Evolutionary conservation across 2,888 invertebrate species (phyloP).

Genomic region (Petrophora chlorosata): DNA sequence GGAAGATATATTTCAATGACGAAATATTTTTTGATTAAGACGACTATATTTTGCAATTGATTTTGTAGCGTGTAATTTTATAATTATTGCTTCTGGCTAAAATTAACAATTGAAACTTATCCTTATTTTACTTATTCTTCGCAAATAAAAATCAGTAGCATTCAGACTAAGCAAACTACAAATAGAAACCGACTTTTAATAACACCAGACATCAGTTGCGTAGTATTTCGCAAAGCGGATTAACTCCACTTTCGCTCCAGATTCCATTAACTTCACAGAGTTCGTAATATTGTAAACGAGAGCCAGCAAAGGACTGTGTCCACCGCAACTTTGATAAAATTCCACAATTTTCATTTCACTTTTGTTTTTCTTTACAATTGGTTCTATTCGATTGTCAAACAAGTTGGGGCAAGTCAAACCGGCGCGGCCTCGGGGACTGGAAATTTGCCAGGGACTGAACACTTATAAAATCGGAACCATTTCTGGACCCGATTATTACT

Average conservation of each 20-base stretch:
- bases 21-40: too few relatives aligned
- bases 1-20: too few relatives aligned
- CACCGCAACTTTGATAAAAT: constrained; percentile 13
- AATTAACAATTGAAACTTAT: too few relatives aligned
- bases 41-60: too few relatives aligned
- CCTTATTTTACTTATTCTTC: too few relatives aligned
- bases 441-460: constrained; percentile 15
- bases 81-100: too few relatives aligned
- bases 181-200: too few relatives aligned
- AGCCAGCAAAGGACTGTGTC: background rate
- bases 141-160: too few relatives aligned
- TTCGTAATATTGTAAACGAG: background rate
- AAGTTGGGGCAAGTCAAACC: constrained; percentile 27
- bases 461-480: constrained; percentile 21
- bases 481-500: constrained; percentile 56
- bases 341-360: constrained; percentile 25
- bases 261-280: constrained; percentile 3
- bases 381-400: constrained; percentile 31
- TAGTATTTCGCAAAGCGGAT: constrained; percentile 19
- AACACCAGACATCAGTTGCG: background rate
- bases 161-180: too few relatives aligned
- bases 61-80: too few relatives aligned
- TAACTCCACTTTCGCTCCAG: background rate
- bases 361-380: constrained; percentile 35
- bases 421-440: constrained; percentile 10